Conservation (phyloP, 53 echinoderm and acorn worm species). For the Patiria pectinifera region DNA sequence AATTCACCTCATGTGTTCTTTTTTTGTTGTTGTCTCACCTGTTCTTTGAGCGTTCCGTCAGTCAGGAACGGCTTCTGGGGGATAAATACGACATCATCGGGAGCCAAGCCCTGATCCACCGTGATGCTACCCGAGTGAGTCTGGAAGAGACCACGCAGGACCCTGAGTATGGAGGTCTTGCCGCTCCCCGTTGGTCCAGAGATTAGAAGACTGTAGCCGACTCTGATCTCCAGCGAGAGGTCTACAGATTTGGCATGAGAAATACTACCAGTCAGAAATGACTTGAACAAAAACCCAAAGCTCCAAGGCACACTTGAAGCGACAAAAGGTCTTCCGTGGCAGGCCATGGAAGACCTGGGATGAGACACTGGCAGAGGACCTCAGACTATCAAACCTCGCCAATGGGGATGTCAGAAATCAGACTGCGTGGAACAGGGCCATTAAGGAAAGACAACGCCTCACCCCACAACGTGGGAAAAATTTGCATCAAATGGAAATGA, state of each 20-base stretch:
- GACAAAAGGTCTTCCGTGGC: too few species aligned
- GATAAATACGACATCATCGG: constrained; percentile 78
- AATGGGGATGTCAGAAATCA: too few species aligned
- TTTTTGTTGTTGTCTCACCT: constrained; percentile 44
- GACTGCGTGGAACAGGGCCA: too few species aligned
- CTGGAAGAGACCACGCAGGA: constrained; percentile 85
- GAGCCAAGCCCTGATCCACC: constrained; percentile 11
- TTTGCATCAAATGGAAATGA: too few species aligned
- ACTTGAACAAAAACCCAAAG: too few species aligned
- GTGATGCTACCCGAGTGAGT: constrained; percentile 57
- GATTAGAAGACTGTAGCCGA: constrained; percentile 81
- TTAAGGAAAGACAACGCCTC: too few species aligned
- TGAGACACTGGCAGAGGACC: too few species aligned
- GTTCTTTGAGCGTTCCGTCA: constrained; percentile 86
- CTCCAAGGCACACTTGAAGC: too few species aligned
- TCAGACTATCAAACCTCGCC: too few species aligned
- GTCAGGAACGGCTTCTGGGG: constrained; percentile 92
- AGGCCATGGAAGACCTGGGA: too few species aligned
- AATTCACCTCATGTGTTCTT: not conserved
- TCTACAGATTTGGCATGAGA: constrained; percentile 47
- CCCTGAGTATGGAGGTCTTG: constrained; percentile 88
- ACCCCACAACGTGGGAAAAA: too few species aligned
- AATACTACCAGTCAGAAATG: not conserved
- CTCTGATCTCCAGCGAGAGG: constrained; percentile 76
- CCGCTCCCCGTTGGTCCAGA: constrained; percentile 93